These are phyloP conservation scores for Pyrocephalus nanus DNA, from an alignment of 2,797 vertebrate genomes.

Conservation along the genomic window DNA sequence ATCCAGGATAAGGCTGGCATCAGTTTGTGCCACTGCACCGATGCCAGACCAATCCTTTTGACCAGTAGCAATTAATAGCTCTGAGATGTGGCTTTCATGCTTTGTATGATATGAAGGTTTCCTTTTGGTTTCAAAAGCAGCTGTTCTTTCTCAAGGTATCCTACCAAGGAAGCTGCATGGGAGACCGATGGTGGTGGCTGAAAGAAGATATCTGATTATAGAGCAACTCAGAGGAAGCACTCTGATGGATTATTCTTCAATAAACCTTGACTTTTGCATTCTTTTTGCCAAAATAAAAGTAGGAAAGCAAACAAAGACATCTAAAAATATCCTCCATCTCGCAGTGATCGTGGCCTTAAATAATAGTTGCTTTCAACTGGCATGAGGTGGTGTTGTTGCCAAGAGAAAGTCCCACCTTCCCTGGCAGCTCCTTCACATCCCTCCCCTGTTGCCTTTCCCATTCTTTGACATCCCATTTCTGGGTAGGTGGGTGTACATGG, in stretches of 20 bases:
- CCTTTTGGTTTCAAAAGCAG: background rate
- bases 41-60: background rate
- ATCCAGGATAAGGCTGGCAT: background rate
- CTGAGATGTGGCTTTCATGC: background rate
- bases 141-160: background rate
- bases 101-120: background rate
- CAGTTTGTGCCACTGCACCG: rapidly evolving
- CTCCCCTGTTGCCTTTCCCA: background rate
- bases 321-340: background rate
- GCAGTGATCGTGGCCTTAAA: background rate
- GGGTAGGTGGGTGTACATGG: background rate
- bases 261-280: background rate
- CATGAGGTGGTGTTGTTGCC: background rate
- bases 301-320: background rate
- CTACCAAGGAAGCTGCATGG: background rate
- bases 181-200: background rate
- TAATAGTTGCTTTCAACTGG: background rate
- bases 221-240: background rate
- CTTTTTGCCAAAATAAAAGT: background rate
- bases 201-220: background rate
- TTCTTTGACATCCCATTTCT: background rate
- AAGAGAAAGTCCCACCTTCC: constrained; percentile 41
- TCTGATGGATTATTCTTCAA: background rate
- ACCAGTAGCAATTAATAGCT: background rate
- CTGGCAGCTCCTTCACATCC: background rate